Evolutionary conservation across 1,140 invertebrate genomes (phyloP), one percentile per base, ranked within the genome.

Genomic region (Pectinophora gossypiella): DNA sequence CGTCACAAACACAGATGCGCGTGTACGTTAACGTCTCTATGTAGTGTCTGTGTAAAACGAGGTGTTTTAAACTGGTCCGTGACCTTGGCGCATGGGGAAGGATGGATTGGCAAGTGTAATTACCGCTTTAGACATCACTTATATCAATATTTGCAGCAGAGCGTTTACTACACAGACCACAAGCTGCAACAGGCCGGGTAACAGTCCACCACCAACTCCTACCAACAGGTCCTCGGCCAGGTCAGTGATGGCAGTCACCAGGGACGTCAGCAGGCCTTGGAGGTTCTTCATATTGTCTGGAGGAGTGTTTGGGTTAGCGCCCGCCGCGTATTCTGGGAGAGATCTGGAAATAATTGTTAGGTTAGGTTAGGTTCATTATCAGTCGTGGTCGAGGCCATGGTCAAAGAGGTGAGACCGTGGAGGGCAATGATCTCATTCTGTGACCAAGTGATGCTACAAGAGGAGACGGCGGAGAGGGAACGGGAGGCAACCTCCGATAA

Each of bases 301-400:
- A 0, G 80, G 69, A 6, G 67, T 59, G n/a, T 67, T 72, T 0
- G 83, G 77, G 23, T 81, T 84, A 0, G 83, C 80, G 0, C 83
- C 83, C 5, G 60, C 54, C 2, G 74, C 77, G 58, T 86, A 86
- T 46, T 86, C 83, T 0, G 83, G 83, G 12, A 86, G 40, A 0
- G 70, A 19, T 9, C 42, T 19, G 38, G 16, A 40, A 40, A n/a
- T n/a, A n/a, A n/a, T n/a, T n/a, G n/a, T n/a, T n/a, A n/a, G n/a
- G n/a, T n/a, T n/a, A n/a, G n/a, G n/a, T n/a, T n/a, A n/a, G n/a
- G n/a, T n/a, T n/a, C n/a, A n/a, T n/a, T n/a, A n/a, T n/a, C n/a
- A n/a, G n/a, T n/a, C n/a, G n/a, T n/a, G n/a, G n/a, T n/a, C n/a
- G n/a, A n/a, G n/a, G n/a, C n/a, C n/a, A n/a, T n/a, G n/a, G n/a